These are phyloP conservation scores for Cryptocephalus primarius DNA, from an alignment of 2,888 invertebrate species.

Conservation along the genomic window DNA sequence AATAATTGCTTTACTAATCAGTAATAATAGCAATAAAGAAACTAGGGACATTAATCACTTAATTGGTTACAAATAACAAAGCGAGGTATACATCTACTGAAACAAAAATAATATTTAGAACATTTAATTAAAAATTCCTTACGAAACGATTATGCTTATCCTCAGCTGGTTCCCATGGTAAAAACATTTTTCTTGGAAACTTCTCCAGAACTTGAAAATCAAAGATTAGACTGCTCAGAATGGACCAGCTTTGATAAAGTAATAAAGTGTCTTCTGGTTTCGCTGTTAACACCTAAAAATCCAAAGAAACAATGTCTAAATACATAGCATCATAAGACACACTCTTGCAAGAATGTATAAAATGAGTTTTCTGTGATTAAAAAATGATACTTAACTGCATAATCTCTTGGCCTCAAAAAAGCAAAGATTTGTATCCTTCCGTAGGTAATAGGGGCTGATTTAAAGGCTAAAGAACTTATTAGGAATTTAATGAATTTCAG, in stretches of 20 bases:
- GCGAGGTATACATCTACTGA: too few species aligned
- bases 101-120: too few species aligned
- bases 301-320: background rate
- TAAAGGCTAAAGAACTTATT: conserved; percentile 48
- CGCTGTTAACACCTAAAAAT: conserved; percentile 45
- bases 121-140: too few species aligned
- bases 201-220: conserved; percentile 48
- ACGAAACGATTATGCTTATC: background rate
- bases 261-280: conserved; percentile 40
- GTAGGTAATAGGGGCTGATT: conserved; percentile 42
- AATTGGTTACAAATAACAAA: too few species aligned
- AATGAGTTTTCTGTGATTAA: background rate
- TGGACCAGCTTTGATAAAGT: conserved; percentile 45
- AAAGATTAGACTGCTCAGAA: conserved; percentile 60
- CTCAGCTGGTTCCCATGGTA: conserved; percentile 45
- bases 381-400: conserved; percentile 40
- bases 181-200: conserved; percentile 51
- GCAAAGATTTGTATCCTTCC: conserved; percentile 55
- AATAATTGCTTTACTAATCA: background rate
- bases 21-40: too few species aligned
- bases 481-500: conserved; percentile 50
- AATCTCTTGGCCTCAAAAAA: conserved; percentile 48
- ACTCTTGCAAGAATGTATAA: background rate
- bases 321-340: too few species aligned
- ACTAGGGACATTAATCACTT: too few species aligned